Percentiles rank a stretch among this genome's conserved stretches.
Conservation (phyloP, 1,140 invertebrate species). For the Macrotrachela quadricornifera region DNA sequence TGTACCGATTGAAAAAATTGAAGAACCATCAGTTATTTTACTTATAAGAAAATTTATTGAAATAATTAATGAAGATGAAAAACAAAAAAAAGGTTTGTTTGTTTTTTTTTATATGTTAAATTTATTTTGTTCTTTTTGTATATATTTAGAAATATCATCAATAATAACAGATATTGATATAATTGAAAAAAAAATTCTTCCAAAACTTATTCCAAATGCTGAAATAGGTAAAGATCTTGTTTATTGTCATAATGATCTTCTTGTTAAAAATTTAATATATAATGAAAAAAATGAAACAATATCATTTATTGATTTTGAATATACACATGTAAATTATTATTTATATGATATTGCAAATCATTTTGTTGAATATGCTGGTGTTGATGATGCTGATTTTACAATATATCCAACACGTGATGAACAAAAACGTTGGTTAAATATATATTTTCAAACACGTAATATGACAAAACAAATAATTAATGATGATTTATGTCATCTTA, state of each 20-base stretch:
- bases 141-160: too few species aligned
- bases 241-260: slow-evolving; percentile 88
- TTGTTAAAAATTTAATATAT: slow-evolving; percentile 75
- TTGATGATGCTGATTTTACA: slow-evolving; percentile 31
- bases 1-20: too few species aligned
- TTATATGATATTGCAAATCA: slow-evolving; percentile 92
- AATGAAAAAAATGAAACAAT: slow-evolving; percentile 39
- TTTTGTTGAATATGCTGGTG: slow-evolving; percentile 86
- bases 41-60: too few species aligned
- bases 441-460: not conserved
- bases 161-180: too few species aligned
- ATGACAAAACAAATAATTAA: too few species aligned
- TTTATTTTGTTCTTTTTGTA: too few species aligned
- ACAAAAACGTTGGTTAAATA: slow-evolving; percentile 3
- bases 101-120: too few species aligned
- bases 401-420: slow-evolving; percentile 56
- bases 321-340: slow-evolving; percentile 75
- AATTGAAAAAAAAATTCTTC: too few species aligned
- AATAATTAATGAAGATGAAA: too few species aligned
- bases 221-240: slow-evolving; percentile 37
- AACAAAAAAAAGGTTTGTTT: too few species aligned
- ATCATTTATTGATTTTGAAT: slow-evolving; percentile 92
- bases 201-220: too few species aligned
- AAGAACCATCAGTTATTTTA: too few species aligned
- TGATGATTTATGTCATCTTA: slow-evolving; percentile 45